phyloP scores from a whole-genome alignment of 2,113 vertebrate species.

The Charina bottae region DNA sequence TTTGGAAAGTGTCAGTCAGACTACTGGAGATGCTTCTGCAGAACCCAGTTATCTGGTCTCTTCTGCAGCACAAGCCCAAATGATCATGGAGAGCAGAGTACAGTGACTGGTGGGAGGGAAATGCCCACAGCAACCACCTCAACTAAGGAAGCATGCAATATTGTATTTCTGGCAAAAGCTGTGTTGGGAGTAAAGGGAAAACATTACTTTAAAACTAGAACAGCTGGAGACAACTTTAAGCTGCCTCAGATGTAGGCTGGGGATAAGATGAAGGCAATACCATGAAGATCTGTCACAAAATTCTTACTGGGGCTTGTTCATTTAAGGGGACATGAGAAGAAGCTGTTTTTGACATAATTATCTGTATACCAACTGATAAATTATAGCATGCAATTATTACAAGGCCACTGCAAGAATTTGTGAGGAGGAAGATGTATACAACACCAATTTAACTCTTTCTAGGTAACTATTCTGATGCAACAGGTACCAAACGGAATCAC shows the following conservation, averaged over 20 bases:
- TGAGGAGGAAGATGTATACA: conserved; percentile 13
- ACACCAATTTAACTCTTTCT: not conserved
- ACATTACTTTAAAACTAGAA: not conserved
- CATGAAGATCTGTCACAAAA: not conserved
- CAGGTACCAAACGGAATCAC: not conserved
- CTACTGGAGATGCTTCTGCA: too few species aligned
- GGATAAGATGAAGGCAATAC: not conserved
- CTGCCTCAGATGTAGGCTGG: not conserved
- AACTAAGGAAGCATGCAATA: not conserved
- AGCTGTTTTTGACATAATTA: not conserved
- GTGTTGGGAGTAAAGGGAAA: not conserved
- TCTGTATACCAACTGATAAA: conserved; percentile 7
- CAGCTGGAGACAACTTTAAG: not conserved
- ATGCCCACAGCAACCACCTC: not conserved
- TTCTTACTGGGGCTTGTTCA: not conserved
- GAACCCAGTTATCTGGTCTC: too few species aligned
- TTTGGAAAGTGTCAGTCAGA: too few species aligned
- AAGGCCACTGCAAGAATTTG: conserved; percentile 30
- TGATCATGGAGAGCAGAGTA: too few species aligned
- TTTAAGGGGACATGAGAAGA: not conserved
- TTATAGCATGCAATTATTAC: conserved; percentile 24
- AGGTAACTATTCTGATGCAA: conserved; percentile 4
- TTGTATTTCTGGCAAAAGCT: not conserved
- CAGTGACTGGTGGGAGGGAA: not conserved
- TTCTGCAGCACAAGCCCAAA: too few species aligned